Conservation (phyloP, 2,888 invertebrate species). For the Acanthacorydalis orientalis region DNA sequence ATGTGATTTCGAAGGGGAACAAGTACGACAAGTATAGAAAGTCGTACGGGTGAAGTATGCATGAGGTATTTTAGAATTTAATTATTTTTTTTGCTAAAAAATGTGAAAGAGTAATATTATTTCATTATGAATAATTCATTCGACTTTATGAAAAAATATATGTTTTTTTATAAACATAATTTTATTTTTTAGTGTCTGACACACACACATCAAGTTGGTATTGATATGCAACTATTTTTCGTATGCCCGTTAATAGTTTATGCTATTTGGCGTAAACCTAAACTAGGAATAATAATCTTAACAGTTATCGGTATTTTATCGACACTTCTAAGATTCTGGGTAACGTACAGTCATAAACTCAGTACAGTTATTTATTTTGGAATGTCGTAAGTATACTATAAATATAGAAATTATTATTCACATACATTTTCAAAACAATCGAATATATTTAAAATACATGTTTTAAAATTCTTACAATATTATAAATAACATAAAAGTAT, state of each 20-base stretch:
- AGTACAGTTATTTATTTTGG: conserved; percentile 38
- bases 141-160: conserved; percentile 2
- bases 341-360: conserved; percentile 31
- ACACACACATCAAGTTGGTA: conserved; percentile 39
- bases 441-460: too few species aligned
- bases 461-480: too few species aligned
- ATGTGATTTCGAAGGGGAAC: too few species aligned
- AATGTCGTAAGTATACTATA: conserved; percentile 30
- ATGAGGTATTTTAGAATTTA: too few species aligned
- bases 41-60: too few species aligned
- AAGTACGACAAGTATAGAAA: too few species aligned
- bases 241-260: conserved; percentile 31
- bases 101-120: too few species aligned
- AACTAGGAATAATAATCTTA: conserved; percentile 25
- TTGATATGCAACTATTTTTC: conserved; percentile 39
- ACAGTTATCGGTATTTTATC: conserved; percentile 25
- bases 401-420: too few species aligned
- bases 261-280: conserved; percentile 27
- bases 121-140: neutral
- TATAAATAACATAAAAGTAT: too few species aligned
- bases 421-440: too few species aligned
- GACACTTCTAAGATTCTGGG: conserved; percentile 29
- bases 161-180: neutral
- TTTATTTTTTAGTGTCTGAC: conserved; percentile 32
- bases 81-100: too few species aligned